Base-by-base conservation (phyloP, 1,140 invertebrate genomes). In the Drosophila seguyi region DNA sequence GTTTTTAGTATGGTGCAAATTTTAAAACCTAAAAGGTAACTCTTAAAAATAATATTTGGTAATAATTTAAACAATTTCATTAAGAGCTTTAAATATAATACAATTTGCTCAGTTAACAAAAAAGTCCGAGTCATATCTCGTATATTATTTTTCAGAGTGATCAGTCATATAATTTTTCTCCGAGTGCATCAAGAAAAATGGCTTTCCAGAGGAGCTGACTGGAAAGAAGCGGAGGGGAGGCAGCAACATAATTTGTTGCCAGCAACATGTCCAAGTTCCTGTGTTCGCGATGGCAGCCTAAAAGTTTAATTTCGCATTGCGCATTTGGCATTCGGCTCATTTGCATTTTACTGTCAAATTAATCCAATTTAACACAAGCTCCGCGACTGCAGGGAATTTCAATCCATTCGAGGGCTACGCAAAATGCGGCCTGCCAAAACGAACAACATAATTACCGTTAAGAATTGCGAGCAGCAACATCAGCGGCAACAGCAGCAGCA, bases 311-410 rank as follows among this genome's bases (percentile, higher is more conserved):
- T 75, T 82, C 80, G 75, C 71, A 66, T 78, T 75, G 65, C 25
- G 83, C 83, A 79, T 86, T 86, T 81, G 76, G 81, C 81, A 83
- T 74, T 86, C 75, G 87, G 72, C 87, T 86, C 86, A 90, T 90
- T 91, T 91, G 88, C 88, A 91, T 91, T 91, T 90, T 91, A 91
- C 88, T 91, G 88, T 91, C 88, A 91, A 91, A 91, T 91, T 91
- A 91, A 91, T 91, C 88, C 88, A 91, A 91, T 91, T 91, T 91
- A 90, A 91, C 88, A 83, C 80, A 91, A 79, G 75, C 42, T 58
- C 58, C 50, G 57, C 55, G 67, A 48, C 55, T 53, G 55, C 44
- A 38, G 47, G 39, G 44, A 62, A 34, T 59, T 58, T 45, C 57
- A 62, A 57, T 69, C 55, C 55, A 81, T 60, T 75, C 63, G 78